Conservation (phyloP, 92 coral and sea anemone species). For the Zoanthus solanderi region DNA sequence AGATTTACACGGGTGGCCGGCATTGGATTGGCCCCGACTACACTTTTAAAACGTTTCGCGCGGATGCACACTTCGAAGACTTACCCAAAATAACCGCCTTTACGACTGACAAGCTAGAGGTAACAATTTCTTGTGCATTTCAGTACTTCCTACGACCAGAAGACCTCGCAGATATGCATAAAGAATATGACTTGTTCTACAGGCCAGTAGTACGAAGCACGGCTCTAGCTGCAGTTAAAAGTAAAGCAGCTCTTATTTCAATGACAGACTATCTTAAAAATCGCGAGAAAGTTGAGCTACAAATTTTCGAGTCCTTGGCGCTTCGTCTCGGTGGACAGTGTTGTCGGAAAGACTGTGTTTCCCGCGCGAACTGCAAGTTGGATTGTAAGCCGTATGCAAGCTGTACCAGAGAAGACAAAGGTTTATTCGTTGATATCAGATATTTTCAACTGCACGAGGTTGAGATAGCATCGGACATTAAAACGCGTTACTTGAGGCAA, state of each 20-base stretch:
- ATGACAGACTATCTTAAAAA: conserved; percentile 64
- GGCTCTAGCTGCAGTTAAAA: conserved; percentile 34
- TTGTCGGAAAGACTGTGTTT: conserved; percentile 68
- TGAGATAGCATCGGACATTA: conserved; percentile 81
- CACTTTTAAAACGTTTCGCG: conserved; percentile 73
- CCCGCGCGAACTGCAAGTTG: conserved; percentile 42
- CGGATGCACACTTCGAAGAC: conserved; percentile 73
- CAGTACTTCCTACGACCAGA: conserved; percentile 77
- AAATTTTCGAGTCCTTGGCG: conserved; percentile 26
- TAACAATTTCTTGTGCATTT: conserved; percentile 69
- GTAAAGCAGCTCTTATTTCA: conserved; percentile 67
- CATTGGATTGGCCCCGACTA: conserved; percentile 81
- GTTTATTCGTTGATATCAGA: conserved; percentile 83
- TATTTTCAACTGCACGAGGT: conserved; percentile 89
- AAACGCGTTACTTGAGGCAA: conserved; percentile 82
- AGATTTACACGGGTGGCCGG: conserved; percentile 73
- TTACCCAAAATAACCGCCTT: conserved; percentile 62
- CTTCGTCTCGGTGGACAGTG: conserved; percentile 47
- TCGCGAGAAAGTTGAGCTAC: conserved; percentile 28
- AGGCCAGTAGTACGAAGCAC: conserved; percentile 30
- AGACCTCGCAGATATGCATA: conserved; percentile 72
- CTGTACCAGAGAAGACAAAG: conserved; percentile 75
- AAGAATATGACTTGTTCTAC: conserved; percentile 75
- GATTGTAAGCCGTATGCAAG: conserved; percentile 60
- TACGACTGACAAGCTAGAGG: conserved; percentile 75